phyloP scores from a whole-genome alignment of 1,140 invertebrate species.

The Asobara japonica region DNA sequence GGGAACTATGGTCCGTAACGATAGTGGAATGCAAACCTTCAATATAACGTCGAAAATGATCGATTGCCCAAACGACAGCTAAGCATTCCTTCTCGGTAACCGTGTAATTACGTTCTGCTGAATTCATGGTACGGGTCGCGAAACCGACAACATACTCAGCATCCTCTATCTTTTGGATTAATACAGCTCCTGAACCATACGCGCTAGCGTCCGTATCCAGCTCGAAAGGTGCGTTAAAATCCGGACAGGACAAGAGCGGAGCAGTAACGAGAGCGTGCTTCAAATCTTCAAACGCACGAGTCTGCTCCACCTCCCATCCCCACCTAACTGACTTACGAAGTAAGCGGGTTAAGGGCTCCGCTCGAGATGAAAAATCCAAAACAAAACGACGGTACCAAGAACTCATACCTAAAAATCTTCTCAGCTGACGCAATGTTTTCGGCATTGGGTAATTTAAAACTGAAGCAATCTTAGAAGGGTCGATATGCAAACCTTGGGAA shows the following conservation, averaged over 20 bases:
- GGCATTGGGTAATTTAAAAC: neutral
- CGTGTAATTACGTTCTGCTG: neutral
- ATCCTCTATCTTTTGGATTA: neutral
- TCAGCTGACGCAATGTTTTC: neutral
- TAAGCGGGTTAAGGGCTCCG: conserved; percentile 32
- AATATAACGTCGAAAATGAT: neutral
- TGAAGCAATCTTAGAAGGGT: conserved; percentile 18
- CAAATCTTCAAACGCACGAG: conserved; percentile 27
- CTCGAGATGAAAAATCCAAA: neutral
- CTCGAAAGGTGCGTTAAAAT: conserved; percentile 29
- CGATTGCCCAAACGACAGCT: neutral
- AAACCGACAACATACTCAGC: neutral
- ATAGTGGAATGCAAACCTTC: neutral
- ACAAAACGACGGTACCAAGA: conserved; percentile 18
- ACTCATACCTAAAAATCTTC: conserved; percentile 6
- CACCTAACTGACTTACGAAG: conserved; percentile 27
- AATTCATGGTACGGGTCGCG: neutral
- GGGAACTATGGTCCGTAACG: neutral
- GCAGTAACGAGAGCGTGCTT: conserved; percentile 30
- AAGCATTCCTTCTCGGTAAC: neutral
- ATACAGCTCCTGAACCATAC: neutral
- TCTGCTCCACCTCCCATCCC: conserved; percentile 25
- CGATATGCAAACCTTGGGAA: neutral
- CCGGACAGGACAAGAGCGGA: conserved; percentile 40
- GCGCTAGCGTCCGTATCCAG: conserved; percentile 31